These are phyloP conservation scores for Chromoteleia sp. DNA, from an alignment of 2,888 invertebrate species.

Conservation along the genomic window DNA sequence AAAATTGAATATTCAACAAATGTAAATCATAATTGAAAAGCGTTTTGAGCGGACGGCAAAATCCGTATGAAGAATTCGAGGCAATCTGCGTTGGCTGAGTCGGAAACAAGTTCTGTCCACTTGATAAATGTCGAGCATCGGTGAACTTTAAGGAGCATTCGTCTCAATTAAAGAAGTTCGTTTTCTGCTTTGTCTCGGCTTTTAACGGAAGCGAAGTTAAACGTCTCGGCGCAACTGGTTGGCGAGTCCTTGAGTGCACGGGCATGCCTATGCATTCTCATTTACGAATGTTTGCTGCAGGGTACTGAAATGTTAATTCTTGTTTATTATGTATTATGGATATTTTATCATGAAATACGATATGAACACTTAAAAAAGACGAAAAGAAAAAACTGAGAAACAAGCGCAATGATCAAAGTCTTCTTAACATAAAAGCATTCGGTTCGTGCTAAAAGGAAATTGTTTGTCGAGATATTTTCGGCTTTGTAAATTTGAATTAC, in stretches of 20 bases:
- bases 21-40: conserved; percentile 57
- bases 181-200: conserved; percentile 64
- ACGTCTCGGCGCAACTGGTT: conserved; percentile 65
- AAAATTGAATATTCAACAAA: conserved; percentile 44
- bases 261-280: conserved; percentile 55
- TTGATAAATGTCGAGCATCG: conserved; percentile 69
- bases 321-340: conserved; percentile 54
- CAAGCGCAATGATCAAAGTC: no score
- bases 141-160: conserved; percentile 68
- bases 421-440: conserved; percentile 25
- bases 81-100: conserved; percentile 48
- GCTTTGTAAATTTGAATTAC: not conserved
- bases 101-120: conserved; percentile 66
- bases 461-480: not conserved
- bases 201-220: conserved; percentile 63
- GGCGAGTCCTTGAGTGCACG: conserved; percentile 46
- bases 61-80: conserved; percentile 55
- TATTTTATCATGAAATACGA: conserved; percentile 23
- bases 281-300: conserved; percentile 32
- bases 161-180: conserved; percentile 70
- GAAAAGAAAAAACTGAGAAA: not conserved
- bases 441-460: conserved; percentile 10
- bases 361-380: not conserved
- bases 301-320: conserved; percentile 43
- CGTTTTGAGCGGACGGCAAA: conserved; percentile 31